Percentiles rank a stretch among this genome's conserved stretches.
phyloP scores from a whole-genome alignment of 2,113 vertebrate genomes.

The Aptenodytes forsteri region DNA sequence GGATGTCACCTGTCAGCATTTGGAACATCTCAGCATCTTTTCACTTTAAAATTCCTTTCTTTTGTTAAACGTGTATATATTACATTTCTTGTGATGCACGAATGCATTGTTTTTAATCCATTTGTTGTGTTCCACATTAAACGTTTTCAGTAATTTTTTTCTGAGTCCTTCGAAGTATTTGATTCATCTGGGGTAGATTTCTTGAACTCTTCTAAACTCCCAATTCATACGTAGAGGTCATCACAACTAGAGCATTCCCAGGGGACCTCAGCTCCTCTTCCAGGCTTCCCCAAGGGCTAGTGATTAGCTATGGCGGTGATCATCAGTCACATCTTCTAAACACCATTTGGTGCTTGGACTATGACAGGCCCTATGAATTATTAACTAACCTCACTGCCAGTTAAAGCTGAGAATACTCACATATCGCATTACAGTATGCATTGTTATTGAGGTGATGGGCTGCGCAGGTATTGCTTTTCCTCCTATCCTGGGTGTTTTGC shows the following conservation, averaged over 20 bases:
- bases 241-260: not conserved
- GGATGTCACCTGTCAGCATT: not conserved
- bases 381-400: not conserved
- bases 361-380: not conserved
- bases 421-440: accelerated
- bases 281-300: not conserved
- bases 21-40: not conserved
- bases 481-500: not conserved
- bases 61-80: not conserved
- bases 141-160: not conserved
- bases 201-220: not conserved
- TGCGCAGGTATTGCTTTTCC: not conserved
- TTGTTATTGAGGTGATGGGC: not conserved
- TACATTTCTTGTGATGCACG: not conserved
- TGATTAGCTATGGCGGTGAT: not conserved
- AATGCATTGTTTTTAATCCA: not conserved
- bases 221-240: not conserved
- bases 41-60: not conserved
- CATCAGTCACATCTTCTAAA: not conserved
- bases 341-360: not conserved
- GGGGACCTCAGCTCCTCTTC: not conserved
- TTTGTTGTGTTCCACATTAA: not conserved
- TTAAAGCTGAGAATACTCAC: not conserved
- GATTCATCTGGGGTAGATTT: not conserved
- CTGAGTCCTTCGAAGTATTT: not conserved